Base-by-base conservation (phyloP, 2,113 vertebrate genomes). In the Pangasianodon hypophthalmus region DNA sequence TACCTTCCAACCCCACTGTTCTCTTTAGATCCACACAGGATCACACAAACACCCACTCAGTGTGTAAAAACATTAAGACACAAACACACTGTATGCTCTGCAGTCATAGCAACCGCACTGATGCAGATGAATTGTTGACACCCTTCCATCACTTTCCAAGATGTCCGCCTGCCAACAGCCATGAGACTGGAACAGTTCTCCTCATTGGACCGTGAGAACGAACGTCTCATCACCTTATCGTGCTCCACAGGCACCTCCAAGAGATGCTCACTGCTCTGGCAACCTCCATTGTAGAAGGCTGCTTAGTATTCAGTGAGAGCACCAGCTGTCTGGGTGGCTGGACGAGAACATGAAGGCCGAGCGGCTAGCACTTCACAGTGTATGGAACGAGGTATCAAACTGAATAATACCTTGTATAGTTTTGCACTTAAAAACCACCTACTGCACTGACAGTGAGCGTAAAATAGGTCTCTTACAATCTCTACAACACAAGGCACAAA, bases 91-190 rank as follows among this genome's bases (percentile, higher is more conserved):
- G 52, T 10, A 73, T 71, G 71, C 86, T 82, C 64, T 87, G 93
- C 92, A 64, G 91, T 92, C 95, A 95, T 95, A 90, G 95, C 91
- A 95, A 95, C 94, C 24, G 48, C 86, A 75, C 91, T 91, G 54
- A 58, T 90, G 24, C 89, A 90, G 92, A 92, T 93, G 91, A 91
- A 92, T 86, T 89, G 91, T 89, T 87, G 91, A 82, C 88, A 92
- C 16, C 85, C 90, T 62, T 48, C 88, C 91, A 93, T 93, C 92
- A 89, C 88, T 90, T 44, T 44, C 87, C 81, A 32, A 79, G 81
- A 79, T 46, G 87, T 87, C 86, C 11, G 90, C 62, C 89, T 93
- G 85, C 87, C 88, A 77, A 85, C 69, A 69, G 54, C 87, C 87
- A 41, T 69, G 89, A 88, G 73, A 32, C 44, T 54, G 10, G 29